Evolutionary conservation across 2,797 vertebrate species (phyloP).

Genomic region (Hirundo rustica): DNA sequence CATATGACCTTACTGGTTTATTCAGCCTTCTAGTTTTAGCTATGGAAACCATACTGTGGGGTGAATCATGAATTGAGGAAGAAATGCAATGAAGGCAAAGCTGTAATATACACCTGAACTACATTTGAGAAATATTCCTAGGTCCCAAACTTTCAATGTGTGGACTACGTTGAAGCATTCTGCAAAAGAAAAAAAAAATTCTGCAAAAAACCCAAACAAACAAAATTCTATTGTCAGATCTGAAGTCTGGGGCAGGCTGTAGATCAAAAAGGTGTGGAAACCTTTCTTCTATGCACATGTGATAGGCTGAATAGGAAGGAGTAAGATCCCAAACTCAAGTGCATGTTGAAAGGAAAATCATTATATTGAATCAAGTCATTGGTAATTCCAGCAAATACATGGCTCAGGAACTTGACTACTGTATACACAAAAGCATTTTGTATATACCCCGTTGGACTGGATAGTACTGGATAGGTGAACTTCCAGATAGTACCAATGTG

Average conservation of each 20-base stretch:
- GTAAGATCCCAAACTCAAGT: not conserved
- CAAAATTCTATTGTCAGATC: not conserved
- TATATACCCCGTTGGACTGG: not conserved
- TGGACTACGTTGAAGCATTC: not conserved
- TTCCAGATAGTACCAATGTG: not conserved
- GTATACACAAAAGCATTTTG: not conserved
- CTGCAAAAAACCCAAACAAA: too few relatives aligned
- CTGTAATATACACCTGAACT: not conserved
- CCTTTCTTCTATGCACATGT: fast-evolving
- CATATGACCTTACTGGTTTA: not conserved
- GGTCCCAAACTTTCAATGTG: not conserved
- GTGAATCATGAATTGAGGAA: not conserved
- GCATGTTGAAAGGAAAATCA: not conserved
- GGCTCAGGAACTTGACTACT: not conserved
- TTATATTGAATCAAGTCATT: not conserved
- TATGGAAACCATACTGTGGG: not conserved
- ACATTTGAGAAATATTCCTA: not conserved
- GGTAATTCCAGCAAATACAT: not conserved
- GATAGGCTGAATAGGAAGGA: not conserved
- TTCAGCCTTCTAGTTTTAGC: not conserved
- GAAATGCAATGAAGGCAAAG: not conserved
- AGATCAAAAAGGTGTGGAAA: not conserved
- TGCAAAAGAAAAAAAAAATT: not conserved
- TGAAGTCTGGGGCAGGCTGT: not conserved
- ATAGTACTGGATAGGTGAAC: not conserved